Conservation (phyloP, 2,888 invertebrate genomes). For the Drosophila leonis region DNA sequence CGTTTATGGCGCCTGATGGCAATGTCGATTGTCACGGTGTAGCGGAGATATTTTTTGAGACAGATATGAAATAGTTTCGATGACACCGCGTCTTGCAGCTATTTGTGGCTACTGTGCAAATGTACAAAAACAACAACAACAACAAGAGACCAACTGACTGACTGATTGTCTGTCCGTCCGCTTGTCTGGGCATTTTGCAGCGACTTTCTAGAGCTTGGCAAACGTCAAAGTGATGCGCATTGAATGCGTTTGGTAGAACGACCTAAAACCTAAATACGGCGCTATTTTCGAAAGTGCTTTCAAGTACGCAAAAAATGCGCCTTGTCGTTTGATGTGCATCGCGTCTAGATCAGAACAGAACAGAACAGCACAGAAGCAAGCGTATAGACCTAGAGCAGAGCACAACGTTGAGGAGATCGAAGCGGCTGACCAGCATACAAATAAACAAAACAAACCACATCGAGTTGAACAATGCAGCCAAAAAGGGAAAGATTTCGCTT, state of each 20-base stretch:
- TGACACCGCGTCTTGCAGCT: constrained; percentile 36
- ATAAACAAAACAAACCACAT: constrained; percentile 57
- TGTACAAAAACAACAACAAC: constrained; percentile 1
- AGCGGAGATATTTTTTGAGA: constrained; percentile 49
- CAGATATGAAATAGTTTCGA: constrained; percentile 53
- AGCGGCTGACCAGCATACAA: constrained; percentile 50
- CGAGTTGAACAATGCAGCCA: constrained; percentile 50
- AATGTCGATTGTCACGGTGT: constrained; percentile 48
- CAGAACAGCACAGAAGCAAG: constrained; percentile 28
- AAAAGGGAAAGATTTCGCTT: constrained; percentile 44
- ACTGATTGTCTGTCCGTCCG: constrained; percentile 30
- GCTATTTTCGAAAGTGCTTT: constrained; percentile 70
- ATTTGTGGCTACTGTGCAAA: constrained; percentile 42
- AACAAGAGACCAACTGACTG: constrained; percentile 43
- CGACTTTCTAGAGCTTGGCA: constrained; percentile 63
- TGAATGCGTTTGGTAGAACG: constrained; percentile 69
- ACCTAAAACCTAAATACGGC: constrained; percentile 78
- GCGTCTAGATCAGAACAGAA: constrained; percentile 29
- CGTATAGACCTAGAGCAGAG: constrained; percentile 1
- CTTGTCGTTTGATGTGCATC: constrained; percentile 65
- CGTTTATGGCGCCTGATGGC: constrained; percentile 47
- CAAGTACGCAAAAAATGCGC: constrained; percentile 66
- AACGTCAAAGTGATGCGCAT: constrained; percentile 72
- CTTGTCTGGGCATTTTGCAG: constrained; percentile 38
- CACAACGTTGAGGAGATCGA: constrained; percentile 9